Conservation (phyloP, 2,797 vertebrate species). For the Anguilla marmorata region DNA sequence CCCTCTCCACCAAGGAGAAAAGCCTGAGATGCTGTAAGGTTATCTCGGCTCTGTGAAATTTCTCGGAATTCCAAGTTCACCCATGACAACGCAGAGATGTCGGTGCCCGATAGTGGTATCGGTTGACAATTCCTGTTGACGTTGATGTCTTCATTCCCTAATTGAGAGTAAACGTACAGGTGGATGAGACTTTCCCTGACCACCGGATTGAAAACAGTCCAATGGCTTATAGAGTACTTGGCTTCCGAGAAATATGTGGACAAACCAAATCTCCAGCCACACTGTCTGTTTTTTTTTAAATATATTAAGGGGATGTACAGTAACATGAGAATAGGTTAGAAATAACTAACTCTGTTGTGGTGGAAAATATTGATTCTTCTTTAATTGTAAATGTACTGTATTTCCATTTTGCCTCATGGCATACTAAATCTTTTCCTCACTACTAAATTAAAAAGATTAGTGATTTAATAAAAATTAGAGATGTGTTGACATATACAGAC, state of each 20-base stretch:
- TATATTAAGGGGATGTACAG: background rate
- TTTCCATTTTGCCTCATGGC: background rate
- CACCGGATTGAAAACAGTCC: slow-evolving; percentile 19
- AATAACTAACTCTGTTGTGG: background rate
- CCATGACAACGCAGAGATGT: slow-evolving; percentile 74
- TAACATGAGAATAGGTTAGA: background rate
- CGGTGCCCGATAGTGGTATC: slow-evolving; percentile 72
- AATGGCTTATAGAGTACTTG: background rate
- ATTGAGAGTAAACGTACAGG: slow-evolving; percentile 40
- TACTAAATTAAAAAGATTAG: background rate
- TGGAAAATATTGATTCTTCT: background rate
- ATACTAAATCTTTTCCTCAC: background rate
- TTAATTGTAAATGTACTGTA: background rate
- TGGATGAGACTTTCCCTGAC: slow-evolving; percentile 16
- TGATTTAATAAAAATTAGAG: background rate
- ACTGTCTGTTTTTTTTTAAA: background rate
- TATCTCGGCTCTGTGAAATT: slow-evolving; percentile 24
- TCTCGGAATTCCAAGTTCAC: slow-evolving; percentile 65
- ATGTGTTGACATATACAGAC: background rate
- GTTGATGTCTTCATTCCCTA: slow-evolving; percentile 49
- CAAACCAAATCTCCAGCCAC: background rate
- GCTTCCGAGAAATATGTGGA: slow-evolving; percentile 3
- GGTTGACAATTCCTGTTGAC: slow-evolving; percentile 59
- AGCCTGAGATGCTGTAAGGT: slow-evolving; percentile 23
- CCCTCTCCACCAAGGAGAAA: background rate